Evolutionary conservation across 2,888 invertebrate species (phyloP).

Genomic region (Trichacis sp.): DNA sequence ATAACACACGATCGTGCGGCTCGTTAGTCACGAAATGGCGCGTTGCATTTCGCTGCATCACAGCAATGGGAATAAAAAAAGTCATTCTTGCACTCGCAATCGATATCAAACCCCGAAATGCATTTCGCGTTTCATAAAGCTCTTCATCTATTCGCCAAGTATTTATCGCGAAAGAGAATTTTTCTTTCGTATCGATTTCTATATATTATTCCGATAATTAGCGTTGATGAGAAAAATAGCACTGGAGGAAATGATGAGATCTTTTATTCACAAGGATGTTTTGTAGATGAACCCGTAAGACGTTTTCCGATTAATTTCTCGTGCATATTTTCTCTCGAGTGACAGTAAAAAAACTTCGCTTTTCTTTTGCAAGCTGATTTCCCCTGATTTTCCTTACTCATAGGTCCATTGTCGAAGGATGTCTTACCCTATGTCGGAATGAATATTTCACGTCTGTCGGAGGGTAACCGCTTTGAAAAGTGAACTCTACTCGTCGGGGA

Average conservation of each 20-base stretch:
- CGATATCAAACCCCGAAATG: constrained; percentile 26
- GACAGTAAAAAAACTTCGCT: constrained; percentile 18
- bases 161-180: background rate
- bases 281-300: background rate
- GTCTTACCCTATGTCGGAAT: constrained; percentile 38
- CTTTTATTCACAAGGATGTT: no score
- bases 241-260: no score
- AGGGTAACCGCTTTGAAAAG: constrained; percentile 44
- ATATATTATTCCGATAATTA: no score
- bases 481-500: constrained; percentile 38
- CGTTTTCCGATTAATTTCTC: background rate
- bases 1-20: constrained; percentile 24
- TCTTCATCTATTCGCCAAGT: background rate
- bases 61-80: constrained; percentile 28
- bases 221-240: background rate
- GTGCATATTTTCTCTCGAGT: background rate
- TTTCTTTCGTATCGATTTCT: background rate
- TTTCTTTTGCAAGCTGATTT: background rate
- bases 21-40: constrained; percentile 37
- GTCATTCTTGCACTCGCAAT: constrained; percentile 12
- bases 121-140: background rate
- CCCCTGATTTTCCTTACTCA: constrained; percentile 6
- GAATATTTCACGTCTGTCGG: constrained; percentile 40
- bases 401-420: constrained; percentile 35
- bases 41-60: constrained; percentile 38